A percentile compares a stretch with the other conserved stretches of the same genome.
Conservation (phyloP, 2,113 vertebrate genomes). For the Aleadryas rufinucha region DNA sequence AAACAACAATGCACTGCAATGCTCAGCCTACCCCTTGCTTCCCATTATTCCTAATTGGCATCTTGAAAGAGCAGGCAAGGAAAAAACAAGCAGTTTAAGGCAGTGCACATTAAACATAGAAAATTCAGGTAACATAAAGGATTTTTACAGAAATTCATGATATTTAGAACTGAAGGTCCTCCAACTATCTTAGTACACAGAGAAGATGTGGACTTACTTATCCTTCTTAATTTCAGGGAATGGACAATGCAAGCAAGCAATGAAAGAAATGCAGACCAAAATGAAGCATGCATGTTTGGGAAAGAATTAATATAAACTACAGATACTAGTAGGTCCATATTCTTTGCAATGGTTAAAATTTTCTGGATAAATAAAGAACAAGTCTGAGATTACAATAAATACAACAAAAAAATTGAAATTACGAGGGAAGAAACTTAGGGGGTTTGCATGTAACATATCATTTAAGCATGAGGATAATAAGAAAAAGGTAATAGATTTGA, state of each 20-base stretch:
- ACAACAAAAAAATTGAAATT: conserved; percentile 18
- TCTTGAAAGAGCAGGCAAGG: conserved; percentile 82
- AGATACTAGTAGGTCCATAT: conserved; percentile 63
- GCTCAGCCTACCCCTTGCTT: conserved; percentile 85
- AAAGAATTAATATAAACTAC: conserved; percentile 58
- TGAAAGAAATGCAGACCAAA: conserved; percentile 55
- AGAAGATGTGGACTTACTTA: conserved; percentile 14
- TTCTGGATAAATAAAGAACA: conserved; percentile 40
- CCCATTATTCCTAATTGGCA: conserved; percentile 83
- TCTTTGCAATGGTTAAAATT: conserved; percentile 78
- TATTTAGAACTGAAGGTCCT: conserved; percentile 12
- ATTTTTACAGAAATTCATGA: conserved; percentile 37
- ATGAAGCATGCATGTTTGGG: conserved; percentile 69
- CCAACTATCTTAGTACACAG: conserved; percentile 30
- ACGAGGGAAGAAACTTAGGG: neutral
- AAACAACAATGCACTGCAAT: conserved; percentile 73
- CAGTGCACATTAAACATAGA: conserved; percentile 74
- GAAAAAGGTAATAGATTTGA: conserved; percentile 17
- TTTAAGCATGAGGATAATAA: conserved; percentile 84
- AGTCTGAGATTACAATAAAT: conserved; percentile 7
- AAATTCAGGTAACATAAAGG: conserved; percentile 68
- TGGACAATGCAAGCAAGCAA: conserved; percentile 75
- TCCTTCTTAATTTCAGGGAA: conserved; percentile 63
- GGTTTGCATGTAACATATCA: conserved; percentile 75
- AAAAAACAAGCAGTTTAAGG: conserved; percentile 76